Percentiles rank a stretch among this genome's conserved stretches.
Evolutionary conservation across 2,888 invertebrate genomes (phyloP).

Genomic region (Nemotelus pantherinus): DNA sequence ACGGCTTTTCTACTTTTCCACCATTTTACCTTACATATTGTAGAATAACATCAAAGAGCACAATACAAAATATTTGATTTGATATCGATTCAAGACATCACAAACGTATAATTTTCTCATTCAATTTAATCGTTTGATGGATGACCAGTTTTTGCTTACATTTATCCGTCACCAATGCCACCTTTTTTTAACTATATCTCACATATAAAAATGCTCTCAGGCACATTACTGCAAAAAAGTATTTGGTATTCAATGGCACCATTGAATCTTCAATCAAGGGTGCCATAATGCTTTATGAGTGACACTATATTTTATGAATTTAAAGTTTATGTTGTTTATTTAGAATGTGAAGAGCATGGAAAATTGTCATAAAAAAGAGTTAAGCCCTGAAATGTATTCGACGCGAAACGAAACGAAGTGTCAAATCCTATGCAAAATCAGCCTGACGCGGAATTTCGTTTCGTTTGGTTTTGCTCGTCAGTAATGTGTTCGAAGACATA

Average conservation of each 20-base stretch:
- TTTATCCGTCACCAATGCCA: not conserved
- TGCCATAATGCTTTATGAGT: constrained; percentile 43
- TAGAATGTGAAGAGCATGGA: not conserved
- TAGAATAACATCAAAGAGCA: not conserved
- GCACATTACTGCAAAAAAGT: not conserved
- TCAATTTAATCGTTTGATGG: constrained; percentile 50
- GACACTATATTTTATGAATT: constrained; percentile 47
- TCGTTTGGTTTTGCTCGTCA: no score
- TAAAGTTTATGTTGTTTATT: constrained; percentile 45
- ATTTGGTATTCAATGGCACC: constrained; percentile 26
- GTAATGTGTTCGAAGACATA: no score
- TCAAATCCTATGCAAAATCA: no score
- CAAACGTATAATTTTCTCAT: constrained; percentile 49
- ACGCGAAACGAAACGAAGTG: no score
- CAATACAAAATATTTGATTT: constrained; percentile 11
- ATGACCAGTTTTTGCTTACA: constrained; percentile 46
- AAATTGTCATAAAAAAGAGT: no score
- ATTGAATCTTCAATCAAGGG: constrained; percentile 25
- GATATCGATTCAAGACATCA: constrained; percentile 25
- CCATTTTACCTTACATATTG: no score
- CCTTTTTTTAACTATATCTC: not conserved
- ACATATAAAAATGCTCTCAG: no score
- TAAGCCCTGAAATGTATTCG: no score
- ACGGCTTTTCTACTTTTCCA: no score
- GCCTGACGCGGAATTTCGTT: no score